phyloP scores from a whole-genome alignment of 1,140 invertebrate genomes.

The Penaeus vannamei region DNA sequence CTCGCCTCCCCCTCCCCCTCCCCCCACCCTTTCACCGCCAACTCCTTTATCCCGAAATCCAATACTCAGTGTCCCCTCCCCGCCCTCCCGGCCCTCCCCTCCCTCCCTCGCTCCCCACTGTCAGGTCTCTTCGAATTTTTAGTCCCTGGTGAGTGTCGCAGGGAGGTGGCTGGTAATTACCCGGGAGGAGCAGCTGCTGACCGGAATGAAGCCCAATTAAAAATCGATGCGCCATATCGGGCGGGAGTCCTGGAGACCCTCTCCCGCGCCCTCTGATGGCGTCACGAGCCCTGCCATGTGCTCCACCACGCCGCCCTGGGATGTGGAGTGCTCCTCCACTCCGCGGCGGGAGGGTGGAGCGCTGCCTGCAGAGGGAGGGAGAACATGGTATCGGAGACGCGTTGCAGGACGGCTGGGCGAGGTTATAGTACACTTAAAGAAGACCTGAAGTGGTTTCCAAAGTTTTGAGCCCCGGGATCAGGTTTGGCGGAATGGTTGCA shows the following conservation, averaged over 20 bases:
- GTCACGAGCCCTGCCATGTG: no score
- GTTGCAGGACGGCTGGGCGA: no score
- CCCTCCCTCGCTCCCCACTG: conserved; percentile 1
- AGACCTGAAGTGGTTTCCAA: no score
- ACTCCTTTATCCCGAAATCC: conserved; percentile 13
- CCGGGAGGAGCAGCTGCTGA: conserved; percentile 61
- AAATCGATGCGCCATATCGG: conserved; percentile 62
- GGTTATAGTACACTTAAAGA: no score
- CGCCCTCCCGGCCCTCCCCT: not conserved
- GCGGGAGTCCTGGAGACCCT: conserved; percentile 36
- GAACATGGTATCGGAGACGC: no score
- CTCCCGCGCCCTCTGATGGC: not conserved
- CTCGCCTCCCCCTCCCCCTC: not conserved
- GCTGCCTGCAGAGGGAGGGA: no score
- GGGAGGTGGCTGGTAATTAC: conserved; percentile 60
- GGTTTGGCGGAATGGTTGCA: no score
- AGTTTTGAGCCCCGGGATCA: no score
- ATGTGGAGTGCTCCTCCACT: no score
- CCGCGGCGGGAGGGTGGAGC: no score
- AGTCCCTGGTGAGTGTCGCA: conserved; percentile 56
- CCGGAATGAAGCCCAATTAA: conserved; percentile 64
- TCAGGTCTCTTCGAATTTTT: conserved; percentile 42
- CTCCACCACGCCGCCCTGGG: no score
- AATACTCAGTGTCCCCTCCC: no score
- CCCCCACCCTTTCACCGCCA: not conserved